These are phyloP conservation scores for Dolichotis patagonum DNA, from an alignment of 2,113 vertebrate genomes.

Conservation along the genomic window DNA sequence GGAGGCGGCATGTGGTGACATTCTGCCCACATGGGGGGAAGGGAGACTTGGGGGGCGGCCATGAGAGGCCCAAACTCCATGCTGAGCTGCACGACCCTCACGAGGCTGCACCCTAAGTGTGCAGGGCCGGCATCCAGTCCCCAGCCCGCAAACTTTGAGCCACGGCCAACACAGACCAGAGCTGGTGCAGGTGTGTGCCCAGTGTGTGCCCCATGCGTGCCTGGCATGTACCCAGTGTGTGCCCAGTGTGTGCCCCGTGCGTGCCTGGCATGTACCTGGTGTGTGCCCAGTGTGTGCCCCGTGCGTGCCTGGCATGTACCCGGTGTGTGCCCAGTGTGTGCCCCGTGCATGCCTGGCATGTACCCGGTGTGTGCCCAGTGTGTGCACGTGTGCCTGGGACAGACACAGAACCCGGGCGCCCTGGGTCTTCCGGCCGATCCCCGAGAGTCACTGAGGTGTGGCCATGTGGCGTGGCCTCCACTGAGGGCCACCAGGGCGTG, in stretches of 20 bases:
- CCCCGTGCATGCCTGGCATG: no score
- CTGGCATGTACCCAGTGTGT: accelerated
- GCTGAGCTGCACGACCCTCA: no score
- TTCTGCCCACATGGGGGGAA: not conserved
- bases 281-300: not conserved
- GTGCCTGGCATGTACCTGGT: accelerated
- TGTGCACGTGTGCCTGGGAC: no score
- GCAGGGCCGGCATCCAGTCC: not conserved
- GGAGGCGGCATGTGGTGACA: not conserved
- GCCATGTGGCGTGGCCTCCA: not conserved
- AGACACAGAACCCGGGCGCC: not conserved
- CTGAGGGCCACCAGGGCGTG: not conserved
- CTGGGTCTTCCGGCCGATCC: not conserved
- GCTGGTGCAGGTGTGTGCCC: no score
- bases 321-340: no score
- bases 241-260: no score
- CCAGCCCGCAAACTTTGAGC: not conserved
- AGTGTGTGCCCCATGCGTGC: no score
- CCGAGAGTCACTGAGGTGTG: not conserved
- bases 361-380: not conserved
- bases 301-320: no score
- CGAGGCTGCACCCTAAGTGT: not conserved
- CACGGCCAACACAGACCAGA: not conserved
- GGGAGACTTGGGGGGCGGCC: no score
- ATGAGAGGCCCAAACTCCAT: accelerated